These are phyloP conservation scores for Monomorium pharaonis DNA, from an alignment of 1,140 invertebrate species.

Conservation along the genomic window DNA sequence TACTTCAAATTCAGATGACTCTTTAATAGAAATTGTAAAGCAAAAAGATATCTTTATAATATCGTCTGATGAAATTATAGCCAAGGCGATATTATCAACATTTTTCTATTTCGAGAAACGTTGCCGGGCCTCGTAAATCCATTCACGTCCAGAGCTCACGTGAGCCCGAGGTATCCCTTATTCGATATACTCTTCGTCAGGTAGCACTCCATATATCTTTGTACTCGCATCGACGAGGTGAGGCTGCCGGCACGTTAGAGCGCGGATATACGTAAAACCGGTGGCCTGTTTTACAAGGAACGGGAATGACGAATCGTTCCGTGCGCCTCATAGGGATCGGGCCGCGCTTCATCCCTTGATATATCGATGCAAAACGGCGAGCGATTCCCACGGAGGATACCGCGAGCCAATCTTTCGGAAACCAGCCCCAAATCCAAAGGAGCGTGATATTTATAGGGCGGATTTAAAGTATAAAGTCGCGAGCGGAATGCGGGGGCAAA, in stretches of 20 bases:
- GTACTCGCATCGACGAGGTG: slow-evolving; percentile 59
- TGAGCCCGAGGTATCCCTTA: slow-evolving; percentile 44
- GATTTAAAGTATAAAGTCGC: slow-evolving; percentile 86
- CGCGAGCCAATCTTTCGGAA: slow-evolving; percentile 86
- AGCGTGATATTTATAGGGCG: slow-evolving; percentile 85
- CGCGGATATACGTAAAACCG: slow-evolving; percentile 69
- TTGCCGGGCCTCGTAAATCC: slow-evolving; percentile 11
- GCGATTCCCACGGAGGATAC: slow-evolving; percentile 85
- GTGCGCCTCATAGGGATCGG: slow-evolving; percentile 75
- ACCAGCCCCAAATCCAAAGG: slow-evolving; percentile 84
- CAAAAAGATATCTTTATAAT: background rate
- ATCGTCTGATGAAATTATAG: background rate
- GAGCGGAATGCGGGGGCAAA: background rate
- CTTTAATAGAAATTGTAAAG: background rate
- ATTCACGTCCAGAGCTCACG: slow-evolving; percentile 25
- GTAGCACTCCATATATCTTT: slow-evolving; percentile 51
- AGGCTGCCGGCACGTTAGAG: slow-evolving; percentile 55
- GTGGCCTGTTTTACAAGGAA: slow-evolving; percentile 79
- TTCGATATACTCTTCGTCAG: background rate
- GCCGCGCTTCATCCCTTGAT: slow-evolving; percentile 83
- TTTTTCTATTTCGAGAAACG: slow-evolving; percentile 5
- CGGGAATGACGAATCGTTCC: slow-evolving; percentile 80
- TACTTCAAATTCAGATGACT: background rate
- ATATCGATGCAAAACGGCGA: slow-evolving; percentile 83
- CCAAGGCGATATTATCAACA: slow-evolving; percentile 8